Evolutionary conservation across 2,797 vertebrate species (phyloP).

Genomic region (Rhinoraja longicauda): DNA sequence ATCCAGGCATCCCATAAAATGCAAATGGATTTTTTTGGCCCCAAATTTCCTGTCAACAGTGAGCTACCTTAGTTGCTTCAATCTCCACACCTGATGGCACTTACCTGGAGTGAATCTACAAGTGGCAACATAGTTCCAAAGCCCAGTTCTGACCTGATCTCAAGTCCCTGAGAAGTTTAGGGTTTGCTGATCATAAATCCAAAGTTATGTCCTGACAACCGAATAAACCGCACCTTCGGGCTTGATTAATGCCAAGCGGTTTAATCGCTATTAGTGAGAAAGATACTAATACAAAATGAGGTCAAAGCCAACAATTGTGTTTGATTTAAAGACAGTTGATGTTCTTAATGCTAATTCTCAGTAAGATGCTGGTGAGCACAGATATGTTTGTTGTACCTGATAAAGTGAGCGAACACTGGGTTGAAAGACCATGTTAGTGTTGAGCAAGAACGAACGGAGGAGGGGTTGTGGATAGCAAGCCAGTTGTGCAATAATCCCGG

Average conservation of each 20-base stretch:
- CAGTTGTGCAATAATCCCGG: slow-evolving; percentile 88
- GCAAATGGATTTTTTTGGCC: no score
- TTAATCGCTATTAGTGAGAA: neutral
- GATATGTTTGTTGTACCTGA: slow-evolving; percentile 65
- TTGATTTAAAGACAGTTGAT: neutral
- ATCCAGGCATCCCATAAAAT: neutral
- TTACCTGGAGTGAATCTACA: neutral
- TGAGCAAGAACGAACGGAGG: slow-evolving; percentile 90
- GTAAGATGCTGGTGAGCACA: neutral
- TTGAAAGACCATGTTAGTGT: slow-evolving; percentile 96
- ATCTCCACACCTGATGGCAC: no score
- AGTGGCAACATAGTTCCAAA: no score
- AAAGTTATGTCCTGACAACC: no score
- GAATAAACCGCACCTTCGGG: no score
- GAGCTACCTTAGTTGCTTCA: no score
- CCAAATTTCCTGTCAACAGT: no score
- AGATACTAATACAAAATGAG: neutral
- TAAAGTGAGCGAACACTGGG: slow-evolving; percentile 89
- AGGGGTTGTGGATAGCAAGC: slow-evolving; percentile 91
- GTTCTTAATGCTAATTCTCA: neutral
- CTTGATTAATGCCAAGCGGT: no score
- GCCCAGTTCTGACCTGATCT: no score
- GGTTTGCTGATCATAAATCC: no score
- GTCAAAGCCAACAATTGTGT: neutral
- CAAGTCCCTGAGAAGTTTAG: no score